phyloP scores from a whole-genome alignment of 2,113 vertebrate genomes.

The Galeopterus variegatus region DNA sequence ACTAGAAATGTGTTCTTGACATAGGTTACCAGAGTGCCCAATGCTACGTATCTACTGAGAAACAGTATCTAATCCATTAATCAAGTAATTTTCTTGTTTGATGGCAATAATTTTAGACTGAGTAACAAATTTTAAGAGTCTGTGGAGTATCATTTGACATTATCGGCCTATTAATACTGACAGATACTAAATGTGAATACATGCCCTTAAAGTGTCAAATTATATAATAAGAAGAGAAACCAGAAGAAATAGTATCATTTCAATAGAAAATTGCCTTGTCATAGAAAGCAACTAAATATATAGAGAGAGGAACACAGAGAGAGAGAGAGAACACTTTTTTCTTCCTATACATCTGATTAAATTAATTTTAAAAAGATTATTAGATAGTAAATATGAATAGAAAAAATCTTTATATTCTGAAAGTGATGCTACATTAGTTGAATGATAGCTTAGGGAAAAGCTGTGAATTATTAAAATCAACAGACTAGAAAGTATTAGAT shows the following conservation, averaged over 20 bases:
- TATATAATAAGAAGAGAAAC: not conserved
- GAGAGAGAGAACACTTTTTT: not conserved
- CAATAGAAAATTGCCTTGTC: not conserved
- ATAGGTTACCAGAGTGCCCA: not conserved
- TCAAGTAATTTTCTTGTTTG: not conserved
- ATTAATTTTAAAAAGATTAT: constrained; percentile 12
- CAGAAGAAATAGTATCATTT: not conserved
- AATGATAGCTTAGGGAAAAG: constrained; percentile 55
- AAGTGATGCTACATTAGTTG: not conserved
- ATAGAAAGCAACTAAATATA: not conserved
- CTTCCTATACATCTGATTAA: not conserved
- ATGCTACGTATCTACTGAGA: not conserved
- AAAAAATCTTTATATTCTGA: constrained; percentile 23
- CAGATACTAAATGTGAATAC: not conserved
- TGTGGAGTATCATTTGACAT: not conserved
- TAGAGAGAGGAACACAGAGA: not conserved
- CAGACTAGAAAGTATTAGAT: constrained; percentile 65
- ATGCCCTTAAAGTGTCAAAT: not conserved
- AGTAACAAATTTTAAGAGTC: not conserved
- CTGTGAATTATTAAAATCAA: constrained; percentile 70
- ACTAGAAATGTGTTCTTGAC: not conserved
- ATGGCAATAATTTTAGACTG: not conserved
- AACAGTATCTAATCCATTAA: not conserved
- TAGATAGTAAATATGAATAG: constrained; percentile 41
- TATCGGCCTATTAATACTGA: not conserved